These are phyloP conservation scores for Champsocephalus gunnari DNA, from an alignment of 2,797 vertebrate species.

Conservation along the genomic window DNA sequence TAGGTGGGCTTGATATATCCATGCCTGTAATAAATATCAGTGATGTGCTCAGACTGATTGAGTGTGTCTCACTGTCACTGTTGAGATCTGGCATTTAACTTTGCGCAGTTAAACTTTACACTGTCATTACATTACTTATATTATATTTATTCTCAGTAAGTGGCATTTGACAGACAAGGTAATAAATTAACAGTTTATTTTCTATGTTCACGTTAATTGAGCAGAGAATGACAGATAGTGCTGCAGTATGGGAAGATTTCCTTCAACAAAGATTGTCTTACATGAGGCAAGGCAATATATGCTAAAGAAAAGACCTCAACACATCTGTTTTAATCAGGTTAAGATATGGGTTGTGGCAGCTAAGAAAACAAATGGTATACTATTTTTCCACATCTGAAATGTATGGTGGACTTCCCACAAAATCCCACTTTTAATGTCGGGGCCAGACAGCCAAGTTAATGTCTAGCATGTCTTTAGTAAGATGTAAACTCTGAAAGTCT, in stretches of 20 bases:
- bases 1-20: constrained; percentile 61
- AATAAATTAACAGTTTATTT: constrained; percentile 4
- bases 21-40: constrained; percentile 60
- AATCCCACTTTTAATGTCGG: constrained; percentile 51
- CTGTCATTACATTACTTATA: constrained; percentile 24
- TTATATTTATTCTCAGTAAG: constrained; percentile 18
- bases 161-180: constrained; percentile 14
- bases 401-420: constrained; percentile 53
- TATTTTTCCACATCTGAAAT: constrained; percentile 63
- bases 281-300: constrained; percentile 13
- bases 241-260: constrained; percentile 8
- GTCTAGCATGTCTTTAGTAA: constrained; percentile 68
- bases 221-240: not conserved
- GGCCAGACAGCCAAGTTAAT: constrained; percentile 66
- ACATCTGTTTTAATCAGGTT: constrained; percentile 54
- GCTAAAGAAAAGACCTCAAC: constrained; percentile 13
- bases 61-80: constrained; percentile 43
- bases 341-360: constrained; percentile 36
- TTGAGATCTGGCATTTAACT: constrained; percentile 44
- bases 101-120: constrained; percentile 32
- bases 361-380: constrained; percentile 46
- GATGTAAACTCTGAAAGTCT: constrained; percentile 74
- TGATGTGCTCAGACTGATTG: constrained; percentile 57
- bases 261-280: not conserved
- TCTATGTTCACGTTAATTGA: not conserved